phyloP scores from a whole-genome alignment of 2,113 vertebrate genomes.

The Accipiter cooperii region DNA sequence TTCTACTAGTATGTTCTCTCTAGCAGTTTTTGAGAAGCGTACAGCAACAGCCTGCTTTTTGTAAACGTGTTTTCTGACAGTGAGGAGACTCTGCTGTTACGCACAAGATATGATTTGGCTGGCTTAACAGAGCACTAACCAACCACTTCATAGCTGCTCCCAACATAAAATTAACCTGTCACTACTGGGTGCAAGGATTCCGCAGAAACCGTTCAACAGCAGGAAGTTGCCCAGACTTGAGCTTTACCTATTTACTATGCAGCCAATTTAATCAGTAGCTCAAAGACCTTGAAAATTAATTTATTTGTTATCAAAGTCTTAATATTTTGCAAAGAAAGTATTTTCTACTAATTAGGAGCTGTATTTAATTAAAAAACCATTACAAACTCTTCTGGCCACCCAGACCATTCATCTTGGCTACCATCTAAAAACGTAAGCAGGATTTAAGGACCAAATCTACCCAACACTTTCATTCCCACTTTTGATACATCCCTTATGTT shows the following conservation, averaged over 20 bases:
- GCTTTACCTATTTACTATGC: background rate
- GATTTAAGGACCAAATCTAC: background rate
- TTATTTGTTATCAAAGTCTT: background rate
- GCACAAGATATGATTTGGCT: background rate
- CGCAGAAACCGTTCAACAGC: background rate
- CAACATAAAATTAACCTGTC: background rate
- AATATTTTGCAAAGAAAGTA: background rate
- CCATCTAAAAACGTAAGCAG: background rate
- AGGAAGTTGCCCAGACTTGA: background rate
- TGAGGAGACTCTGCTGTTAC: too few species aligned
- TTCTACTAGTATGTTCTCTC: background rate
- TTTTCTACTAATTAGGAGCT: background rate
- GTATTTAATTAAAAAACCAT: background rate
- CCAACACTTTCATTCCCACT: too few species aligned
- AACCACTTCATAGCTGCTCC: background rate
- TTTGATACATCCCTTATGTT: background rate
- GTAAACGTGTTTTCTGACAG: background rate
- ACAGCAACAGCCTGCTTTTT: too few species aligned
- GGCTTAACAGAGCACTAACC: background rate
- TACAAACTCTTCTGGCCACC: background rate
- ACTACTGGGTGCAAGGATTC: too few species aligned
- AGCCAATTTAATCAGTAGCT: background rate
- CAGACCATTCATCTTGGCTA: background rate
- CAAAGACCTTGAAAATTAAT: background rate
- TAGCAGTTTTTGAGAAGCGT: fast-evolving